A percentile compares a stretch with the other conserved stretches of the same genome.
Evolutionary conservation across 2,797 vertebrate species (phyloP).

Genomic region (Acrossocheilus wenchowensis): DNA sequence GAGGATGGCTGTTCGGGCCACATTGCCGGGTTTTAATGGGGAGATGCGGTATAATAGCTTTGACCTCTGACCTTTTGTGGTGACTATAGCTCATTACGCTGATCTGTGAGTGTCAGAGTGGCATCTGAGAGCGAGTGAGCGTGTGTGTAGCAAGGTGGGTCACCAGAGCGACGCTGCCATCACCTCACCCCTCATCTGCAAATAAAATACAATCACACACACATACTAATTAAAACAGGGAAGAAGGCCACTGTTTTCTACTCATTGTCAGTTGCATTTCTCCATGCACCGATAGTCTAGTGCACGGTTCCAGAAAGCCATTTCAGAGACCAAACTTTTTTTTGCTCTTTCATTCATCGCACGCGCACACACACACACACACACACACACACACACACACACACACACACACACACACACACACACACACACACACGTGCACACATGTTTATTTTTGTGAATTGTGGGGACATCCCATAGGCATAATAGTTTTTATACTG

Average conservation of each 20-base stretch:
- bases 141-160: conserved; percentile 56
- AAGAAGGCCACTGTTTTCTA: conserved; percentile 39
- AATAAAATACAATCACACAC: conserved; percentile 48
- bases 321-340: conserved; percentile 31
- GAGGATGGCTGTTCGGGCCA: conserved; percentile 62
- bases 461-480: too few species aligned
- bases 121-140: conserved; percentile 37
- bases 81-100: conserved; percentile 77
- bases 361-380: conserved; percentile 41
- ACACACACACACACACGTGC: conserved; percentile 25
- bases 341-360: not conserved
- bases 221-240: conserved; percentile 61
- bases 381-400: conserved; percentile 35
- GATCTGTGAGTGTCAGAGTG: conserved; percentile 68
- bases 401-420: conserved; percentile 18
- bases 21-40: conserved; percentile 74
- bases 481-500: too few species aligned
- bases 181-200: conserved; percentile 47
- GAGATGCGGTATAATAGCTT: conserved; percentile 74
- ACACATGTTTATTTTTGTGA: too few species aligned
- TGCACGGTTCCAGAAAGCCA: not conserved
- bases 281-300: conserved; percentile 14
- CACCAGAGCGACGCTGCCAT: conserved; percentile 23
- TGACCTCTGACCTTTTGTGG: conserved; percentile 79
- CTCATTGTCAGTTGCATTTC: conserved; percentile 26